Conservation (phyloP, 2,113 vertebrate genomes). For the Halcyon malimbica region DNA sequence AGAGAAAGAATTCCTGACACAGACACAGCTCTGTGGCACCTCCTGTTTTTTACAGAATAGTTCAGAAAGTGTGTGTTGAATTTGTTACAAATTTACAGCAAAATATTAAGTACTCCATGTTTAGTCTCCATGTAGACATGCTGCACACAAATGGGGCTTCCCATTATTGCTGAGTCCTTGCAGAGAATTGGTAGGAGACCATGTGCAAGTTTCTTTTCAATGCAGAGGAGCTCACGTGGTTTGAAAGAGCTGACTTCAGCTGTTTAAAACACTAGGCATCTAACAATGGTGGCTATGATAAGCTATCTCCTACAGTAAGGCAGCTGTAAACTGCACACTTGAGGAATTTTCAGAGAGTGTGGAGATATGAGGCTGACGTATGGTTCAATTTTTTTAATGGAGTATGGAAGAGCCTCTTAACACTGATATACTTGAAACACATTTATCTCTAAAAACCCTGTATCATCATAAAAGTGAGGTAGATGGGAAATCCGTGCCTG, state of each 20-base stretch:
- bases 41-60: background rate
- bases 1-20: background rate
- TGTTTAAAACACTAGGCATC: background rate
- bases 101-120: background rate
- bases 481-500: fast-evolving
- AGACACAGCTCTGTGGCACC: background rate
- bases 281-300: background rate
- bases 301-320: background rate
- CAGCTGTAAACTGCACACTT: background rate
- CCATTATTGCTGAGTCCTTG: background rate
- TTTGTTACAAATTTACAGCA: background rate
- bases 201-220: fast-evolving
- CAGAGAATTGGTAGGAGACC: background rate
- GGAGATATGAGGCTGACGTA: background rate
- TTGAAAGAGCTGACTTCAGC: background rate
- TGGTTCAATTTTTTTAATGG: background rate
- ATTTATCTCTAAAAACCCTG: background rate
- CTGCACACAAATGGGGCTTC: background rate
- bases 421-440: background rate
- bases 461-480: background rate
- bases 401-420: background rate
- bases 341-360: background rate
- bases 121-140: fast-evolving
- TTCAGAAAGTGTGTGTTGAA: background rate
- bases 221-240: fast-evolving